phyloP scores from a whole-genome alignment of 2,797 vertebrate genomes.

The Pteronotus mesoamericanus region DNA sequence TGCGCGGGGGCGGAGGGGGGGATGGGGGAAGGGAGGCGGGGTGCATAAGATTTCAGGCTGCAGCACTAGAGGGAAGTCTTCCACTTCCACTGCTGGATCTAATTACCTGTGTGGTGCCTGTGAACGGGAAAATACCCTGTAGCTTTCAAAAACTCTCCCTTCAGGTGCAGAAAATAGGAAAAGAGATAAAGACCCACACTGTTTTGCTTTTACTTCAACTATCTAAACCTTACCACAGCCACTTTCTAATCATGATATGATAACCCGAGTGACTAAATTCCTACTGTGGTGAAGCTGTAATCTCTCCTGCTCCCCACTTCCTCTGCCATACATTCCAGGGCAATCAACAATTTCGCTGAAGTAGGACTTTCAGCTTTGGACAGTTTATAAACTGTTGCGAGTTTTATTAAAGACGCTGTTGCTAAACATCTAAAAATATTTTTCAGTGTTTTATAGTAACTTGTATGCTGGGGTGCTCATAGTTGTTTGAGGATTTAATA shows the following conservation, averaged over 20 bases:
- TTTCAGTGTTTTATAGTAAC: not conserved
- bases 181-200: not conserved
- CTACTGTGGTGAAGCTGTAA: not conserved
- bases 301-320: not conserved
- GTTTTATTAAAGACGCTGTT: not conserved
- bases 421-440: not conserved
- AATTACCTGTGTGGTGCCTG: not conserved
- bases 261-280: constrained; percentile 33
- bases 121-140: not conserved
- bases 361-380: not conserved
- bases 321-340: not conserved
- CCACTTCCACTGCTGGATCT: not conserved
- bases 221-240: not conserved
- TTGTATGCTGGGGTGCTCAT: not conserved
- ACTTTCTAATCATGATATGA: constrained; percentile 38
- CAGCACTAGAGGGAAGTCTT: not conserved
- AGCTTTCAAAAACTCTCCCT: not conserved
- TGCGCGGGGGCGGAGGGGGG: not conserved
- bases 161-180: not conserved
- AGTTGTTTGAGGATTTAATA: not conserved
- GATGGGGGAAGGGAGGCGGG: too few species aligned
- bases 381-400: not conserved
- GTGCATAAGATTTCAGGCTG: not conserved
- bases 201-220: not conserved
- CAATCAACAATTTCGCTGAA: not conserved